These are phyloP conservation scores for Gymnoscopelus braueri DNA, from an alignment of 2,797 vertebrate species.

Conservation along the genomic window DNA sequence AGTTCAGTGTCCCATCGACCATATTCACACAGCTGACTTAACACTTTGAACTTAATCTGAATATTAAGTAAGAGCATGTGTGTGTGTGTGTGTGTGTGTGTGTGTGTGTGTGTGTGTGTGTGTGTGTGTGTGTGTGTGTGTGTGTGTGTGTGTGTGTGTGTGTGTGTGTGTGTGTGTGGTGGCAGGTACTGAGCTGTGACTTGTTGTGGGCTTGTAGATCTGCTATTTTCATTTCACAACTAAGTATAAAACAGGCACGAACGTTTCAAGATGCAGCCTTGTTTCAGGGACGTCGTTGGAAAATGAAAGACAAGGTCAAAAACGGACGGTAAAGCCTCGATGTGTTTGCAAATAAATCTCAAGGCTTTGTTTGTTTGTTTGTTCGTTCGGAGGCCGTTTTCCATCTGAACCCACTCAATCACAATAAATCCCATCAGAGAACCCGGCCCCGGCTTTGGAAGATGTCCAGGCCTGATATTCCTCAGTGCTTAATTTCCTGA, in stretches of 20 bases:
- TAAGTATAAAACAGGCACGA: not conserved
- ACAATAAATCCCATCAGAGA: constrained; percentile 51
- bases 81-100: too few species aligned
- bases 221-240: too few species aligned
- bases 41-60: too few species aligned
- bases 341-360: constrained; percentile 56
- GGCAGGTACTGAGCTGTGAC: too few species aligned
- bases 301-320: constrained; percentile 45
- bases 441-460: constrained; percentile 23
- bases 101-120: not conserved
- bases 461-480: constrained; percentile 43
- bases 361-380: too few species aligned
- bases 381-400: constrained; percentile 29
- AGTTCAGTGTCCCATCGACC: not conserved
- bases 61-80: not conserved
- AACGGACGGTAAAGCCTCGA: constrained; percentile 27
- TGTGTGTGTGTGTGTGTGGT: not conserved
- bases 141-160: not conserved
- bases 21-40: not conserved
- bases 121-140: not conserved
- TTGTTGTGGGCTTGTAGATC: too few species aligned
- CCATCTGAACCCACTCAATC: constrained; percentile 64
- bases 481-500: constrained; percentile 64
- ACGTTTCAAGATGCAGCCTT: constrained; percentile 1
- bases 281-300: constrained; percentile 46